Conservation (phyloP, 1,140 invertebrate genomes). For the Rhopalosiphum maidis region DNA sequence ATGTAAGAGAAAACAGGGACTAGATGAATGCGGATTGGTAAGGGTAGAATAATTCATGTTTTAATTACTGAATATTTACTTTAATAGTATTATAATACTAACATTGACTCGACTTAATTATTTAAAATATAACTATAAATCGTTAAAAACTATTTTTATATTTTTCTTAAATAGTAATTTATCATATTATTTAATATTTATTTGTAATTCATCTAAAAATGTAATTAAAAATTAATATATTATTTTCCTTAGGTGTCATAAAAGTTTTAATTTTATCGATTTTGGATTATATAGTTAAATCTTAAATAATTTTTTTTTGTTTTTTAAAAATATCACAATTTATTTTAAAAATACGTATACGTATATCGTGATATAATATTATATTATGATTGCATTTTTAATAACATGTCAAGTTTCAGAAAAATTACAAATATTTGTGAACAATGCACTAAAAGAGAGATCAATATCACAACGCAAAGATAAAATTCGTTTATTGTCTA, state of each 20-base stretch:
- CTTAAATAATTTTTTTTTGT: background rate
- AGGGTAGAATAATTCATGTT: background rate
- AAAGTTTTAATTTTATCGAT: no score
- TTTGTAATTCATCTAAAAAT: background rate
- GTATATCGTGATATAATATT: no score
- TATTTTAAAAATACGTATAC: background rate
- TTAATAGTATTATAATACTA: background rate
- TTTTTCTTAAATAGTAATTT: no score
- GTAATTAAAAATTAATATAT: no score
- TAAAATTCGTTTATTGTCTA: background rate
- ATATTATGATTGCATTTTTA: background rate
- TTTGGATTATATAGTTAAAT: no score
- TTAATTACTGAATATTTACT: background rate
- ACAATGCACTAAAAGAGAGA: background rate
- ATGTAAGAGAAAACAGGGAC: background rate
- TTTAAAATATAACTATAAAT: background rate
- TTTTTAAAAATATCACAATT: background rate
- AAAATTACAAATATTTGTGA: background rate
- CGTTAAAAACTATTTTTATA: background rate
- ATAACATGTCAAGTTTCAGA: background rate
- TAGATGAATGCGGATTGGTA: background rate
- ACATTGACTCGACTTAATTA: background rate
- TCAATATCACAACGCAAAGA: background rate
- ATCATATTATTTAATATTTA: background rate
- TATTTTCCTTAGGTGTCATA: no score